A percentile compares a stretch with the other conserved stretches of the same genome.
Evolutionary conservation across 2,113 vertebrate species (phyloP).

Genomic region (Coptodon bakossiorum): DNA sequence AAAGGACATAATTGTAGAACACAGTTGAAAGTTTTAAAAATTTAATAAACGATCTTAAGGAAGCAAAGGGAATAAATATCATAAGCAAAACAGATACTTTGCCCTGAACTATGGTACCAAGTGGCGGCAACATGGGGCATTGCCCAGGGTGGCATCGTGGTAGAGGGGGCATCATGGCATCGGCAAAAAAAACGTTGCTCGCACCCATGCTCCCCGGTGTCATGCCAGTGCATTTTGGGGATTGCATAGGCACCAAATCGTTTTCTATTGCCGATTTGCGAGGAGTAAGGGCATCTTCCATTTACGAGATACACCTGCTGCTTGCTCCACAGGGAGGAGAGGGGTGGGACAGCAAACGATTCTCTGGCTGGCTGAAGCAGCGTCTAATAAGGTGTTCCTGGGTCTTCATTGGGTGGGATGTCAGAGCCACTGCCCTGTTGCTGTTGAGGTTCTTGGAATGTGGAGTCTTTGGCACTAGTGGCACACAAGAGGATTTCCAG

Average conservation of each 20-base stretch:
- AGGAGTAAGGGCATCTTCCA: too few relatives aligned
- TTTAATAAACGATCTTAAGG: not conserved
- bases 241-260: rapidly evolving
- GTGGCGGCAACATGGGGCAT: not conserved
- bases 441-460: not conserved
- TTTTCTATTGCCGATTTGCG: not conserved
- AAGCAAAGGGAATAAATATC: not conserved
- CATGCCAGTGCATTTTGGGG: not conserved
- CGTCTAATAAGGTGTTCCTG: not conserved
- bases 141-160: not conserved
- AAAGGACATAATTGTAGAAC: not conserved
- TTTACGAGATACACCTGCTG: not conserved
- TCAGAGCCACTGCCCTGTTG: not conserved
- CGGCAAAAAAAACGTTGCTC: not conserved
- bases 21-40: not conserved
- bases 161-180: not conserved
- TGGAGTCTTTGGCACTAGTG: not conserved
- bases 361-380: not conserved
- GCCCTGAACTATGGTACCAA: not conserved
- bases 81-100: not conserved
- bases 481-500: not conserved
- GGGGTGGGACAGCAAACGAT: not conserved
- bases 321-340: not conserved
- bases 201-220: not conserved
- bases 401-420: not conserved